Evolutionary conservation across 2,113 vertebrate species (phyloP).

Genomic region (Python bivittatus): DNA sequence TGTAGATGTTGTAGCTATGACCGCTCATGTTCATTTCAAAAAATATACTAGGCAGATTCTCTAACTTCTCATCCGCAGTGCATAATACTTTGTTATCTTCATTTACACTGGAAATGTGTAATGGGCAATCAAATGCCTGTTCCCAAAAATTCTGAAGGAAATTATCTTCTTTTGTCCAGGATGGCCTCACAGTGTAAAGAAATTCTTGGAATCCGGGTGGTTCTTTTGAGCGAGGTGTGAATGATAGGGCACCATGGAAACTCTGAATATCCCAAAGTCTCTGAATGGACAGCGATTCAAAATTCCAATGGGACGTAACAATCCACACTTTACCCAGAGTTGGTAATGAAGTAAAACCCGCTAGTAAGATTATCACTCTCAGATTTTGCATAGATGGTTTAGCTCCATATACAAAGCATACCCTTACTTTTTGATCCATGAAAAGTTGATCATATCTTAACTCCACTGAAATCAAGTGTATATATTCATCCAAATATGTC

Average conservation of each 20-base stretch:
- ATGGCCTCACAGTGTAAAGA: constrained; percentile 1
- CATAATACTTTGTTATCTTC: neutral
- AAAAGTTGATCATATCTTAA: neutral
- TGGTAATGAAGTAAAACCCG: neutral
- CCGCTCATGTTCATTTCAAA: neutral
- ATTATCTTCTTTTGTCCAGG: neutral
- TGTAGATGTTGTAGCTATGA: neutral
- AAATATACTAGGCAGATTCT: neutral
- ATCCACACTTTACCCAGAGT: neutral
- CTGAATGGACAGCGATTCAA: neutral
- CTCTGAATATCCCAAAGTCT: accelerated
- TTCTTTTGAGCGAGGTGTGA: neutral
- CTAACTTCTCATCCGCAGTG: neutral
- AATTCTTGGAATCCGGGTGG: constrained; percentile 16
- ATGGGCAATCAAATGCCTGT: neutral
- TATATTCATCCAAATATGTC: neutral
- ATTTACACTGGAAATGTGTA: neutral
- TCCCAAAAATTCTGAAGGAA: constrained; percentile 2
- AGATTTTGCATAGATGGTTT: neutral
- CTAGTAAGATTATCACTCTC: neutral
- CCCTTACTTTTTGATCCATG: neutral
- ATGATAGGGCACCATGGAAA: constrained; percentile 9
- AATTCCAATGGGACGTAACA: neutral
- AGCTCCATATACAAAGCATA: neutral
- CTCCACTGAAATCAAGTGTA: neutral